Evolutionary conservation across 2,888 invertebrate genomes (phyloP).

Genomic region (Spodoptera picta): DNA sequence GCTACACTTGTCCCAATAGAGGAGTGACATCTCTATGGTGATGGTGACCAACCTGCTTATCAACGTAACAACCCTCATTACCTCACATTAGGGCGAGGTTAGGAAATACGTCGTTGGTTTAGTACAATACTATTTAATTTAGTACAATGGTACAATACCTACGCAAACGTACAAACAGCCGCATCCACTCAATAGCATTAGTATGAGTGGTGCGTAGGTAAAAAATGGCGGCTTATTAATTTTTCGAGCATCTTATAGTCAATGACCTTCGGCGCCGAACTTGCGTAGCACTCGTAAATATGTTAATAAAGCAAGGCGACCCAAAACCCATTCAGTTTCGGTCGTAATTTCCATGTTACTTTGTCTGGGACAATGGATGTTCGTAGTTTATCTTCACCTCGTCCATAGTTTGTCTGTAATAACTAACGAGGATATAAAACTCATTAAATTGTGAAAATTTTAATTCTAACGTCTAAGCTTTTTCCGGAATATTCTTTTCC

Average conservation of each 20-base stretch:
- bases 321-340: conserved; percentile 50
- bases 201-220: conserved; percentile 15
- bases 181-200: conserved; percentile 22
- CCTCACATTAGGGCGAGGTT: background rate
- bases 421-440: conserved; percentile 45
- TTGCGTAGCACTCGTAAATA: conserved; percentile 59
- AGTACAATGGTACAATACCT: too few relatives aligned
- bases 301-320: conserved; percentile 49
- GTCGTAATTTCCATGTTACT: conserved; percentile 54
- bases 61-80: conserved; percentile 1
- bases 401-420: conserved; percentile 32
- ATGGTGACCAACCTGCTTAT: conserved; percentile 14
- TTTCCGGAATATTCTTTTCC: too few relatives aligned
- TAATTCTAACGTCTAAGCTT: conserved; percentile 9
- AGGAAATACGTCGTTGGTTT: background rate
- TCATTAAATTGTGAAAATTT: conserved; percentile 42
- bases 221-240: conserved; percentile 34
- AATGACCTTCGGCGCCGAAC: conserved; percentile 47
- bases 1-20: conserved; percentile 12
- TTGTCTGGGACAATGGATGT: conserved; percentile 50
- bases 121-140: too few relatives aligned
- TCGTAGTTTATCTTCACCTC: conserved; percentile 40
- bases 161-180: conserved; percentile 10
- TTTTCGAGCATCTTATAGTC: conserved; percentile 41
- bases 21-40: conserved; percentile 14